Base-by-base conservation (phyloP, 2,113 vertebrate genomes). In the Lamprologus tigripictilis region DNA sequence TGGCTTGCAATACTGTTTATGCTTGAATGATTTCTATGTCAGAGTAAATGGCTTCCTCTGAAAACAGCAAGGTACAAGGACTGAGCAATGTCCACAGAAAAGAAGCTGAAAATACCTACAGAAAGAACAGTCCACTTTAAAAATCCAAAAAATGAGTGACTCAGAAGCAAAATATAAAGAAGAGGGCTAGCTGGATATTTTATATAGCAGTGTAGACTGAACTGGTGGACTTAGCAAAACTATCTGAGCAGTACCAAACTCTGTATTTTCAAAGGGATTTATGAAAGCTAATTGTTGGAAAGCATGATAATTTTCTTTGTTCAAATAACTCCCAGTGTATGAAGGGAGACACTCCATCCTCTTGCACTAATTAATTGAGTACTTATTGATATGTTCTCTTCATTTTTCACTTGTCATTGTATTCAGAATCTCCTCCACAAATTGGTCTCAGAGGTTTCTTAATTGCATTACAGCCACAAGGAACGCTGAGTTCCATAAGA, bases 331-430 rank as follows among this genome's bases (percentile, higher is more conserved):
- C 73, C 45, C 33, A 80, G 33, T 81, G 78, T 80, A 61, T 51
- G 51, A 87, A 14, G 53, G 54, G 84, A 83, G 58, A 28, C 71
- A 66, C 81, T 82, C 53, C 31, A 23, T 79, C 49, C 40, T 85
- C 55, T 63, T 12, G 82, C 40, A 85, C 21, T 89, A 85, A 90
- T 90, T 88, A 86, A 92, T 90, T 83, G 61, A 87, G 76, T 85
- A 78, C 86, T 86, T 90, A 88, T 79, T 86, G 55, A 90, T 81
- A 83, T 78, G 49, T 82, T 90, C 45, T 81, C 40, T 81, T 71
- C 17, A 84, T 83, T 89, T 82, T 83, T 35, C 45, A 49, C 23
- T 78, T 54, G 45, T 78, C 73, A 78, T 31, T 78, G 73, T 78
- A 51, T 33, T 83, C 37, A 63, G 49, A 71, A 71, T 79, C 9